Base-by-base conservation (phyloP, 1,140 invertebrate species). In the Melitaea cinxia region DNA sequence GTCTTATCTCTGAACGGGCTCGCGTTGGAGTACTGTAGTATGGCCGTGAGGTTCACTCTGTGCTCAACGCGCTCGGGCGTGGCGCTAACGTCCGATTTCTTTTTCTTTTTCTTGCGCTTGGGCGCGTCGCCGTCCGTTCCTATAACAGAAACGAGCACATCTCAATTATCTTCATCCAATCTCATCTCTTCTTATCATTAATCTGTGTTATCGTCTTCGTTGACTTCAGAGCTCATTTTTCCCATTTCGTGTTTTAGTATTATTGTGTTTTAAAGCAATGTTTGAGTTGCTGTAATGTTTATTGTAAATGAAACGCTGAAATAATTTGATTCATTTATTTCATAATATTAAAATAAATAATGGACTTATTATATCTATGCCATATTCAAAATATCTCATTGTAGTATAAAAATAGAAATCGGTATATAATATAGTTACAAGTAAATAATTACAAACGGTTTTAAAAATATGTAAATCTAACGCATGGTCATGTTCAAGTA, bases 111-210 rank as follows among this genome's bases (percentile, higher is more conserved):
- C 71, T 75, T 88, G 71, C 78, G 72, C 73, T 88, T 88, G 69
- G 81, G 72, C 70, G 70, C 69, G 66, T 66, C 83, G 62, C 70
- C 78, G 65, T 81, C 80, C 75, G 80, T 82, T 79, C 84, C 88
- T 91, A 91, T 78, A 91, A 91, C 85, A 88, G 78, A 89, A 89
- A 84, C 79, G 83, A 82, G 74, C 75, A 82, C 72, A 85, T 82
- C 83, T 88, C 79, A 83, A 78, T 90, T 85, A 88, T 87, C 84
- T 84, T 78, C 73, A 66, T 75, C 76, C 65, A 77, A 53, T 78
- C 68, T 79, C 64, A 66, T 59, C 53, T 75, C 75, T 80, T 80
- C 73, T 72, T 70, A 77, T 59, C 24, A 57, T 61, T 72, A 73
- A 15, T 47, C 65, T 66, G 59, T 62, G 59, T 53, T 58, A 33